Evolutionary conservation across 2,113 vertebrate species (phyloP).

Genomic region (Amblyopsis rosae): DNA sequence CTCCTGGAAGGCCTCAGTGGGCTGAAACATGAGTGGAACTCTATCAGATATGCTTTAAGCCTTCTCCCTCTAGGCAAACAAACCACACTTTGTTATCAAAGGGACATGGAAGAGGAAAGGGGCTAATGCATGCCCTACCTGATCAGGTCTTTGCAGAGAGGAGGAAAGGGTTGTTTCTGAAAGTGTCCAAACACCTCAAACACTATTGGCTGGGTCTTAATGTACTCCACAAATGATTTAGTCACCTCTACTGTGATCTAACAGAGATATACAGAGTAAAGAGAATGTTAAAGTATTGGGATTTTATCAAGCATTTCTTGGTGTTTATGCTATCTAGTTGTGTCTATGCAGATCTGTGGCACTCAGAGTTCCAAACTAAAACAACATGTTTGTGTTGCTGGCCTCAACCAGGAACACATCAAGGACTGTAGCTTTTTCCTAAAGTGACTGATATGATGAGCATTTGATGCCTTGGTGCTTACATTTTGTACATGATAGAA

Average conservation of each 20-base stretch:
- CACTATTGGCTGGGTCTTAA: constrained; percentile 95
- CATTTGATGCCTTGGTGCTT: constrained; percentile 32
- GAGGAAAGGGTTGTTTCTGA: constrained; percentile 95
- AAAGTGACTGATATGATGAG: background rate
- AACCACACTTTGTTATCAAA: background rate
- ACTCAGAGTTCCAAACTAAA: no score
- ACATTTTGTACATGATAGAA: constrained; percentile 99
- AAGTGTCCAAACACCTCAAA: constrained; percentile 98
- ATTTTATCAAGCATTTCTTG: no score
- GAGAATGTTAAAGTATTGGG: background rate
- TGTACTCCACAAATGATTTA: constrained; percentile 93
- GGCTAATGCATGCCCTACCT: constrained; percentile 73
- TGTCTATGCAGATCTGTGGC: no score
- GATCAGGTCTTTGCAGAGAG: constrained; percentile 94
- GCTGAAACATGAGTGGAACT: constrained; percentile 65
- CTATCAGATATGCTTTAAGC: background rate
- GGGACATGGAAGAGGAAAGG: background rate
- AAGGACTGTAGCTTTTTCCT: no score
- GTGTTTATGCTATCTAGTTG: no score
- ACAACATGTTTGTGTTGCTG: no score
- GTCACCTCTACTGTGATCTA: constrained; percentile 97
- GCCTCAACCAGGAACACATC: no score
- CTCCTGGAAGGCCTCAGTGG: constrained; percentile 91
- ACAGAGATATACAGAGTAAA: background rate
- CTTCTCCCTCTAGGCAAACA: background rate